Percentiles rank a stretch among this genome's conserved stretches.
phyloP scores from a whole-genome alignment of 2,797 vertebrate genomes.

The Mus caroli region DNA sequence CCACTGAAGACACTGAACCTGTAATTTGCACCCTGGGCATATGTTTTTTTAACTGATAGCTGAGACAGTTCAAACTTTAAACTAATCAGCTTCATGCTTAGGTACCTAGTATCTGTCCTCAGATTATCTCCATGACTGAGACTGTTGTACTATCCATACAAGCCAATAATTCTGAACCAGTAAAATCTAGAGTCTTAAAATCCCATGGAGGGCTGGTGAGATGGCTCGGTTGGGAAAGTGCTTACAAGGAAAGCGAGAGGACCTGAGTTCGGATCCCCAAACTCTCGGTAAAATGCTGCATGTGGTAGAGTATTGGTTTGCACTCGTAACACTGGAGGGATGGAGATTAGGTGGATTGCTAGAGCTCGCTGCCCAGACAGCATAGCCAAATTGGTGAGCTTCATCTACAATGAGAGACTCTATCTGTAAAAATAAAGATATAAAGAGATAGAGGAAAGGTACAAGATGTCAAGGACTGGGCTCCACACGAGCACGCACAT shows the following conservation, averaged over 20 bases:
- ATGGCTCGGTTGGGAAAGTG: neutral
- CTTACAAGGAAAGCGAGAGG: neutral
- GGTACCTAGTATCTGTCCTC: neutral
- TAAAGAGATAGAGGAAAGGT: neutral
- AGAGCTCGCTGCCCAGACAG: neutral
- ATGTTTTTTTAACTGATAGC: neutral
- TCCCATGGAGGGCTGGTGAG: no score
- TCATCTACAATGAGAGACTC: neutral
- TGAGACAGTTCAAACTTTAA: neutral
- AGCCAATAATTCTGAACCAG: neutral
- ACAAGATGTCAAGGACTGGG: no score
- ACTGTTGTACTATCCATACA: neutral
- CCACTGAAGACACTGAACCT: neutral
- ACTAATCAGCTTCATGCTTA: neutral
- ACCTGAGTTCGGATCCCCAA: neutral
- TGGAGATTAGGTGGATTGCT: no score
- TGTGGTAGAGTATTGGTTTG: neutral
- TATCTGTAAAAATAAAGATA: neutral
- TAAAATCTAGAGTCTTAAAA: neutral
- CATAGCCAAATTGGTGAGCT: neutral
- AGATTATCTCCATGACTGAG: neutral
- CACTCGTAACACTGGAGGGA: neutral
- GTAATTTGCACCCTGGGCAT: neutral
- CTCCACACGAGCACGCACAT: neutral
- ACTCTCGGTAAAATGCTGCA: neutral